phyloP scores from a whole-genome alignment of 2,797 vertebrate genomes.

The Galaxias olidus region DNA sequence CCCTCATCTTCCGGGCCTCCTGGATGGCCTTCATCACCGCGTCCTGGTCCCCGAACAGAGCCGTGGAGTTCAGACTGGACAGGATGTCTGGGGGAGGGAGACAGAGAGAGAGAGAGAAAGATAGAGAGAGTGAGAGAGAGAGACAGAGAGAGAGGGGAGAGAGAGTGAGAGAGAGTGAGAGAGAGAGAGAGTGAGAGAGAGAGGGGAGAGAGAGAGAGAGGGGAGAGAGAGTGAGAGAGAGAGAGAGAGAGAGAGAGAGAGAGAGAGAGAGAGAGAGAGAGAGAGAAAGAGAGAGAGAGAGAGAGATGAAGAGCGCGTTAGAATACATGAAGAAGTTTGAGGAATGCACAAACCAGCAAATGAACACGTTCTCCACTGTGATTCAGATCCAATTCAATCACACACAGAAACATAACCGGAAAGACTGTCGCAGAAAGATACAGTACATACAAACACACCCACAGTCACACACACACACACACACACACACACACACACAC shows the following conservation, averaged over 20 bases:
- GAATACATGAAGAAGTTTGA: too few relatives aligned
- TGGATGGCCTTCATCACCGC: constrained; percentile 99
- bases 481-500: constrained; percentile 1
- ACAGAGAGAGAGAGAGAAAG: background rate
- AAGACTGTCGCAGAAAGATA: too few relatives aligned
- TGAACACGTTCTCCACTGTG: too few relatives aligned
- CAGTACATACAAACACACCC: constrained; percentile 2
- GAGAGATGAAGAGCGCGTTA: too few relatives aligned
- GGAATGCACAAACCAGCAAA: too few relatives aligned
- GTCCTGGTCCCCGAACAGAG: constrained; percentile 97
- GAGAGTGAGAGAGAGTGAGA: background rate
- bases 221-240: too few relatives aligned
- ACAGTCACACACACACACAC: background rate
- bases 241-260: too few relatives aligned
- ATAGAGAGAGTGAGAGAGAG: background rate
- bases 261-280: too few relatives aligned
- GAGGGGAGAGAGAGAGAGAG: background rate
- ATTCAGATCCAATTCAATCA: too few relatives aligned
- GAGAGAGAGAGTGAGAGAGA: background rate
- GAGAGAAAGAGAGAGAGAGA: too few relatives aligned
- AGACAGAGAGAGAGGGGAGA: background rate
- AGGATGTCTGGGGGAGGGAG: constrained; percentile 87
- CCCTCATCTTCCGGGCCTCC: constrained; percentile 96
- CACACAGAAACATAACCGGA: too few relatives aligned
- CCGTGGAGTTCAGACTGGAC: constrained; percentile 96